Percentiles rank a stretch among this genome's conserved stretches.
These are phyloP conservation scores for Tupaia chinensis DNA, from an alignment of 2,113 vertebrate genomes.

Conservation along the genomic window DNA sequence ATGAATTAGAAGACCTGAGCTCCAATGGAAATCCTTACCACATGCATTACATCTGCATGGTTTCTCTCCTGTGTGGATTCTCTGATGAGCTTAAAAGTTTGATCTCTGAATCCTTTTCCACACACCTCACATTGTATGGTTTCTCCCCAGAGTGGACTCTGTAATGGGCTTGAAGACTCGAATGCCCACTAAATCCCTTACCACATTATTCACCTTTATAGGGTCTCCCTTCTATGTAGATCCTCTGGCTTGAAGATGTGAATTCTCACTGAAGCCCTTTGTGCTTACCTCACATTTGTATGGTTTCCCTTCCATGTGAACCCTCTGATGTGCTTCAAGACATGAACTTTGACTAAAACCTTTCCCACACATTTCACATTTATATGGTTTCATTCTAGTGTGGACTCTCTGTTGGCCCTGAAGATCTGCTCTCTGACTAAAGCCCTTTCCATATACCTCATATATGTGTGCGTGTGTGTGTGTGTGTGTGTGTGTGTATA, in stretches of 20 bases:
- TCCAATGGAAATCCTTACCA: slow-evolving; percentile 81
- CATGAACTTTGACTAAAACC: slow-evolving; percentile 74
- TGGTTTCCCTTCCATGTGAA: slow-evolving; percentile 64
- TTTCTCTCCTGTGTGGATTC: slow-evolving; percentile 82
- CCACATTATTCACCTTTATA: slow-evolving; percentile 77
- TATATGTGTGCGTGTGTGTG: too few species aligned
- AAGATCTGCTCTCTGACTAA: slow-evolving; percentile 73
- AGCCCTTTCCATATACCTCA: slow-evolving; percentile 75
- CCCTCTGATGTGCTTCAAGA: slow-evolving; percentile 71
- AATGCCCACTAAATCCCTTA: slow-evolving; percentile 80
- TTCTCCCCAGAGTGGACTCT: slow-evolving; percentile 81
- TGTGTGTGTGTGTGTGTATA: too few species aligned
- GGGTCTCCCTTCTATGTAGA: slow-evolving; percentile 69
- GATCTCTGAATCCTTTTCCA: slow-evolving; percentile 79
- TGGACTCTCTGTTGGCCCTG: slow-evolving; percentile 78
- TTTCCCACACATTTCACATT: slow-evolving; percentile 73
- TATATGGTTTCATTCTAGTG: slow-evolving; percentile 70
- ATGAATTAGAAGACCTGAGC: slow-evolving; percentile 78
- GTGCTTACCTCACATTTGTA: slow-evolving; percentile 71
- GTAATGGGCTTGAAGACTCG: slow-evolving; percentile 79
- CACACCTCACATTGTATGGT: slow-evolving; percentile 80
- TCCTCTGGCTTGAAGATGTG: slow-evolving; percentile 65
- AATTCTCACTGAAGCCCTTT: slow-evolving; percentile 72
- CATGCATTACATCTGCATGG: slow-evolving; percentile 77
- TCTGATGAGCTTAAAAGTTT: slow-evolving; percentile 79